A percentile compares a stretch with the other conserved stretches of the same genome.
Conservation (phyloP, 2,113 vertebrate genomes). For the Meriones unguiculatus region DNA sequence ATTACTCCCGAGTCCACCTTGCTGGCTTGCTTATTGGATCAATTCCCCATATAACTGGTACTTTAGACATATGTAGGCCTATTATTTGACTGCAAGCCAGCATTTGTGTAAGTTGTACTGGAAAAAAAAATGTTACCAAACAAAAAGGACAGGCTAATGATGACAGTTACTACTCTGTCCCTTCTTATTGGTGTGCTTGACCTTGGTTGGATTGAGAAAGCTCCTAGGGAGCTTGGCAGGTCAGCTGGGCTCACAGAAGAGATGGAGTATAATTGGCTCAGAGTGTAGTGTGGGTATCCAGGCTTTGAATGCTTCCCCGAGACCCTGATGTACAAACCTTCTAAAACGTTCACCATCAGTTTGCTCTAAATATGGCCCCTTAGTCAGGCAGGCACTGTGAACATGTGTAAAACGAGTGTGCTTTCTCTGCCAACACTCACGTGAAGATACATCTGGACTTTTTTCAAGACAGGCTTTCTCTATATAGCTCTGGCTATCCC, state of each 20-base stretch:
- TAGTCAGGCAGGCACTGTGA: conserved; percentile 4
- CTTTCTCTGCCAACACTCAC: conserved; percentile 48
- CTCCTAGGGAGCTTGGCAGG: background rate
- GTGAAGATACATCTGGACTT: conserved; percentile 46
- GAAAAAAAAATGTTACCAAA: conserved; percentile 46
- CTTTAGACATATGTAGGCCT: background rate
- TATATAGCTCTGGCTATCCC: background rate
- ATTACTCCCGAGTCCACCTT: background rate
- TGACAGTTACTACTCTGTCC: background rate
- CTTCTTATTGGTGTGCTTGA: conserved; percentile 7
- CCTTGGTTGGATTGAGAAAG: background rate
- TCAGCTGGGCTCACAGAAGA: background rate
- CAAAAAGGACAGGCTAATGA: background rate
- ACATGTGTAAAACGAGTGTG: background rate
- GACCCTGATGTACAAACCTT: background rate
- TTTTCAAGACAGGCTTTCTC: background rate
- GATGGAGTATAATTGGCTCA: background rate
- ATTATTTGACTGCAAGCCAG: background rate
- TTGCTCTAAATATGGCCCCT: background rate
- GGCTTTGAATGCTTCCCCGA: conserved; percentile 17
- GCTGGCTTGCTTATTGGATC: conserved; percentile 29
- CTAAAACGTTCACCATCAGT: conserved; percentile 36
- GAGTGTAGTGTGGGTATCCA: background rate
- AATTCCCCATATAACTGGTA: background rate
- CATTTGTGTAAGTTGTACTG: background rate